Conservation (phyloP, 1,140 invertebrate genomes). For the Drosophila lacertosa region DNA sequence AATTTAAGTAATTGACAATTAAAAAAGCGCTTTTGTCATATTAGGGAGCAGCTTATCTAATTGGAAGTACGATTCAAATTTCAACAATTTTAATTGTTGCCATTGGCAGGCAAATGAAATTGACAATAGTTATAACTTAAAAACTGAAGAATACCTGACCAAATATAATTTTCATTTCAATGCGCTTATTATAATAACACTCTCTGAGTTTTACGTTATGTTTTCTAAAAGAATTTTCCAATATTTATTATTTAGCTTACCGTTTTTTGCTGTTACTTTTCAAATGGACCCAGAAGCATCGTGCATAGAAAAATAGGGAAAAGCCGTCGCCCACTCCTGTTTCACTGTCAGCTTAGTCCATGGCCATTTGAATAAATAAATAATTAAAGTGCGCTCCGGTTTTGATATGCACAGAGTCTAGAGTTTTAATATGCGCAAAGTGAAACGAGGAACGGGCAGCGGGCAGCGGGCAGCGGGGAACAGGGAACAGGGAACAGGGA, state of each 20-base stretch:
- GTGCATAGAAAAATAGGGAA: background rate
- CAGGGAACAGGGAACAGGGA: background rate
- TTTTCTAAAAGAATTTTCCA: background rate
- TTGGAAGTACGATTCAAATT: too few species aligned
- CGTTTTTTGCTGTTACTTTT: conserved; percentile 15
- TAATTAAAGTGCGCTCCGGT: conserved; percentile 58
- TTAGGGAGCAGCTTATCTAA: too few species aligned
- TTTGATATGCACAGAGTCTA: conserved; percentile 28
- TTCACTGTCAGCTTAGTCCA: conserved; percentile 46
- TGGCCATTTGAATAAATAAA: conserved; percentile 70
- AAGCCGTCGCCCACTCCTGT: background rate
- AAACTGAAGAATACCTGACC: background rate
- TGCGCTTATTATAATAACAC: background rate
- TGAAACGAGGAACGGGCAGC: background rate
- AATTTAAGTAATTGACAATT: too few species aligned
- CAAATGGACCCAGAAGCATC: conserved; percentile 27
- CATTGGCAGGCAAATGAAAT: too few species aligned
- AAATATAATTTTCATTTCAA: background rate
- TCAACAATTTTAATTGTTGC: too few species aligned
- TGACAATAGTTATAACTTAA: too few species aligned
- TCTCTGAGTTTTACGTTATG: background rate
- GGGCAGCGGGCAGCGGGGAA: background rate
- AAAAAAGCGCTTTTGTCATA: too few species aligned
- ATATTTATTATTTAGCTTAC: background rate
- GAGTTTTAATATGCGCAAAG: conserved; percentile 36